These are phyloP conservation scores for Hemicentrotus pulcherrimus DNA, from an alignment of 35 echinoderm and acorn worm genomes.

Conservation along the genomic window DNA sequence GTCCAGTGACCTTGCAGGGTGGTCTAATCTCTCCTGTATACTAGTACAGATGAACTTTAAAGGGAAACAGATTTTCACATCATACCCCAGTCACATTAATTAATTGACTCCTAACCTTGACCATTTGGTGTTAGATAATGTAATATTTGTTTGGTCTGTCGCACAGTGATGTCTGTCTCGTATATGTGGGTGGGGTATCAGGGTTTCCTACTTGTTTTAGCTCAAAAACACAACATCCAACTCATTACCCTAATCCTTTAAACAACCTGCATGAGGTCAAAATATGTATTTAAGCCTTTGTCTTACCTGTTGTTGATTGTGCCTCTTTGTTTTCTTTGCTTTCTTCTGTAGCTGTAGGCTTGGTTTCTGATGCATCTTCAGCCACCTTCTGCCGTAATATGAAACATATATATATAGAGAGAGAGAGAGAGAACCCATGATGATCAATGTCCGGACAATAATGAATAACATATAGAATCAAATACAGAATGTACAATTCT, in stretches of 20 bases:
- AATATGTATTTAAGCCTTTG: background rate
- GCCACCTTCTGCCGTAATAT: background rate
- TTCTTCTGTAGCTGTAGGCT: background rate
- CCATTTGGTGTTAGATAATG: background rate
- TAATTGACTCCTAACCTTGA: background rate
- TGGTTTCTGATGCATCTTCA: background rate
- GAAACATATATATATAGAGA: too few species aligned
- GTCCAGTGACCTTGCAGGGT: too few species aligned
- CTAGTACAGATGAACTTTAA: too few species aligned
- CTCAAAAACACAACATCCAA: too few species aligned
- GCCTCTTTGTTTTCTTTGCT: background rate
- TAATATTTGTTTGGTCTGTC: background rate
- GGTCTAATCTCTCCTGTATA: too few species aligned
- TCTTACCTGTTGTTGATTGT: slow-evolving; percentile 9
- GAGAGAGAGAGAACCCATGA: background rate
- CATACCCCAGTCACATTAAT: background rate
- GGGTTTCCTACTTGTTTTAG: background rate
- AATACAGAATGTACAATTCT: background rate
- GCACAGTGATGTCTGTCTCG: background rate
- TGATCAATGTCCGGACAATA: background rate
- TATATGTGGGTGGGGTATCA: background rate
- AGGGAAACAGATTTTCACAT: background rate
- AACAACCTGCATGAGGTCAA: too few species aligned
- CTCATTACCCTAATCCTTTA: background rate
- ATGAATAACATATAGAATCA: background rate